Evolutionary conservation across 2,888 invertebrate genomes (phyloP).

Genomic region (Zaprionus obscuricornis): DNA sequence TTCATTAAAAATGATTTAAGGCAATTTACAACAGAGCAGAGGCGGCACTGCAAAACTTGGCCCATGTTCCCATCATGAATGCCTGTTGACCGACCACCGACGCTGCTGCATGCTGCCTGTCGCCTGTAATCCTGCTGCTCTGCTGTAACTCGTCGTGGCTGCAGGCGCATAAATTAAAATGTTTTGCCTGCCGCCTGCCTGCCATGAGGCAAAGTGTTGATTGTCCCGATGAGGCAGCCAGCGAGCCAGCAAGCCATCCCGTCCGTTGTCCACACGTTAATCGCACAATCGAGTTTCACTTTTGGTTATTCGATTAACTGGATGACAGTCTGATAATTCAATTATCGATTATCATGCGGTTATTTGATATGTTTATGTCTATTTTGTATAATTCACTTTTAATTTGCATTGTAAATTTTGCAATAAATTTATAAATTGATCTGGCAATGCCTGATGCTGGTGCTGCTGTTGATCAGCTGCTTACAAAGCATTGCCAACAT

Average conservation of each 20-base stretch:
- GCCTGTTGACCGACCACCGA: too few relatives aligned
- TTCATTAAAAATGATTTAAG: constrained; percentile 76
- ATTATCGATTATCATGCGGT: constrained; percentile 6
- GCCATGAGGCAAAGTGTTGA: constrained; percentile 46
- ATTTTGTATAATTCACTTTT: background rate
- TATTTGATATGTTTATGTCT: too few relatives aligned
- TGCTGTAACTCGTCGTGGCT: too few relatives aligned
- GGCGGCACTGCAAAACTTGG: too few relatives aligned
- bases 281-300: constrained; percentile 10
- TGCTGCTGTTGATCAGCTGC: too few relatives aligned
- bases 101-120: too few relatives aligned
- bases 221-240: constrained; percentile 34
- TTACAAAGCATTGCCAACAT: too few relatives aligned
- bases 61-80: too few relatives aligned
- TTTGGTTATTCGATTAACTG: constrained; percentile 39
- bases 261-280: background rate
- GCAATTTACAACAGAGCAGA: constrained; percentile 64
- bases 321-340: constrained; percentile 35
- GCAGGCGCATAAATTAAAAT: constrained; percentile 65
- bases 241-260: background rate
- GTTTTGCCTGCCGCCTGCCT: constrained; percentile 26
- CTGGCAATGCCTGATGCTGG: too few relatives aligned
- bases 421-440: too few relatives aligned
- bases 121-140: too few relatives aligned
- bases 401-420: background rate